These are phyloP conservation scores for Eupsilia transversa DNA, from an alignment of 2,888 invertebrate species.

Conservation along the genomic window DNA sequence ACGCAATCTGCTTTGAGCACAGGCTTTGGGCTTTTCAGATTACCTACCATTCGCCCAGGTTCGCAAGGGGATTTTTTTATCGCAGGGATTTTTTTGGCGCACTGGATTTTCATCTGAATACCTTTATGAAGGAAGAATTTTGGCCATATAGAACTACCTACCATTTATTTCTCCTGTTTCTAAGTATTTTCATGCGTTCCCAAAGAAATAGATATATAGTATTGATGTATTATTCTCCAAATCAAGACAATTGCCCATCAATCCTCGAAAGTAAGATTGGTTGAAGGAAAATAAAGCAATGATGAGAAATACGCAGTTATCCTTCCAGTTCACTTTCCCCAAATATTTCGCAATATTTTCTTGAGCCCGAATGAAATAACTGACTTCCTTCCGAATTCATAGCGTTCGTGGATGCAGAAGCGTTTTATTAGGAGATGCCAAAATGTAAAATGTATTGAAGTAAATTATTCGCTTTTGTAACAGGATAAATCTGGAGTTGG, in stretches of 20 bases:
- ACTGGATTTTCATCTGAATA: no score
- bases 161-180: no score
- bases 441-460: background rate
- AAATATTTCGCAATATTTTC: constrained; percentile 28
- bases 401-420: background rate
- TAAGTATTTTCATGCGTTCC: background rate
- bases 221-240: constrained; percentile 13
- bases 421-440: constrained; percentile 23
- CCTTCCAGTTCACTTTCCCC: background rate
- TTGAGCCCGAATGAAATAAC: constrained; percentile 22
- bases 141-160: no score
- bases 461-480: background rate
- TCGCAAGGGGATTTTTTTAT: no score
- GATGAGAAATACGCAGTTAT: constrained; percentile 17
- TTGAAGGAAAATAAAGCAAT: constrained; percentile 5
- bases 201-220: background rate
- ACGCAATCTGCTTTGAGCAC: no score
- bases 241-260: constrained; percentile 31
- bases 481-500: background rate
- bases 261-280: constrained; percentile 28
- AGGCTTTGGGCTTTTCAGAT: no score
- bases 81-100: no score
- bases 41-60: no score
- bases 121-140: no score
- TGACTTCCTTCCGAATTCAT: constrained; percentile 12